These are phyloP conservation scores for Sceloporus tristichus DNA, from an alignment of 2,113 vertebrate genomes.

Conservation along the genomic window DNA sequence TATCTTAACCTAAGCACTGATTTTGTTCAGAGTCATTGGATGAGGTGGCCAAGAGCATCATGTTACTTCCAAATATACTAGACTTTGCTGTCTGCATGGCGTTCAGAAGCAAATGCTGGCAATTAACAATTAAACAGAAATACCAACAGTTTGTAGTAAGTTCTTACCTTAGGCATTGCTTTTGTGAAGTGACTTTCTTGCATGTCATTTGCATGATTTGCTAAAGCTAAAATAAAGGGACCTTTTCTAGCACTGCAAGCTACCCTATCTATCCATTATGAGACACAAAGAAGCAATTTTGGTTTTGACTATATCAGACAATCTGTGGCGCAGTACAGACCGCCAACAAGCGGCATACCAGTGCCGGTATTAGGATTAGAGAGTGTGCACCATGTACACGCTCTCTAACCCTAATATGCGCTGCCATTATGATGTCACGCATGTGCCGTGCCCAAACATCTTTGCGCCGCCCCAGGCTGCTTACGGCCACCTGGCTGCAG, in stretches of 20 bases:
- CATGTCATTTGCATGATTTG: background rate
- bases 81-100: slow-evolving; percentile 67
- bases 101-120: slow-evolving; percentile 73
- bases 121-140: slow-evolving; percentile 82
- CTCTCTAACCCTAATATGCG: too few relatives aligned
- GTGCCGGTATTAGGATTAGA: too few relatives aligned
- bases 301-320: slow-evolving; percentile 34
- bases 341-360: too few relatives aligned
- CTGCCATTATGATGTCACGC: too few relatives aligned
- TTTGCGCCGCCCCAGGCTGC: too few relatives aligned
- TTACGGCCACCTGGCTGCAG: too few relatives aligned
- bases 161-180: slow-evolving; percentile 58
- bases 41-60: slow-evolving; percentile 32
- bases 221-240: slow-evolving; percentile 3
- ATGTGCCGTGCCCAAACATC: too few relatives aligned
- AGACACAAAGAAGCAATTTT: slow-evolving; percentile 33
- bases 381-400: too few relatives aligned
- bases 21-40: background rate
- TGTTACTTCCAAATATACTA: slow-evolving; percentile 53
- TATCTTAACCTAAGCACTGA: background rate
- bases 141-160: slow-evolving; percentile 80
- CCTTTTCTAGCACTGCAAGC: background rate
- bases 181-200: background rate
- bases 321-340: background rate
- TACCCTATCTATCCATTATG: slow-evolving; percentile 22